These are phyloP conservation scores for Salvelinus sp. DNA, from an alignment of 2,113 vertebrate genomes.

Conservation along the genomic window DNA sequence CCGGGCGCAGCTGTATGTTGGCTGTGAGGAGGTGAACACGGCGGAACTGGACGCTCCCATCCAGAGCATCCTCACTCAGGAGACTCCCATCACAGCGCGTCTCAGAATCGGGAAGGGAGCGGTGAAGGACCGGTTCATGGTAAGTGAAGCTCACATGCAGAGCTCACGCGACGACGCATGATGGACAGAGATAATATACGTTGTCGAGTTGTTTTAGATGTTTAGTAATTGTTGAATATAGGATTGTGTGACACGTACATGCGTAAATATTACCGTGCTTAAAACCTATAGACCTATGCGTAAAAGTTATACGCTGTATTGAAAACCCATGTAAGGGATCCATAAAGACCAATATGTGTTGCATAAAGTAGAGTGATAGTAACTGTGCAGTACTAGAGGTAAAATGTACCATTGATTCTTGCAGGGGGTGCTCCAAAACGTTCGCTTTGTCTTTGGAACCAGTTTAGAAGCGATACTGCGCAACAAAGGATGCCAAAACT, in stretches of 20 bases:
- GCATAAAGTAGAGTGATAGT: not conserved
- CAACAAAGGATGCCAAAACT: slow-evolving; percentile 95
- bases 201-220: not conserved
- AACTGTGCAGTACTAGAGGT: not conserved
- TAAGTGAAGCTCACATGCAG: slow-evolving; percentile 62
- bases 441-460: slow-evolving; percentile 96
- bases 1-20: slow-evolving; percentile 88
- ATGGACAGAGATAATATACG: not conserved
- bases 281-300: too few relatives aligned
- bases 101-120: slow-evolving; percentile 93
- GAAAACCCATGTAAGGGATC: too few relatives aligned
- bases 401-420: slow-evolving; percentile 42
- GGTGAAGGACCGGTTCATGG: slow-evolving; percentile 94
- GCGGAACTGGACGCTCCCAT: slow-evolving; percentile 91
- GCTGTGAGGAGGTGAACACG: slow-evolving; percentile 91
- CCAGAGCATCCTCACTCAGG: slow-evolving; percentile 86
- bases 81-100: slow-evolving; percentile 77
- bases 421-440: slow-evolving; percentile 95
- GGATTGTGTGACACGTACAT: too few relatives aligned
- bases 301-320: too few relatives aligned
- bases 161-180: not conserved
- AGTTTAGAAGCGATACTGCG: slow-evolving; percentile 91
- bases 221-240: not conserved
- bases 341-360: too few relatives aligned
- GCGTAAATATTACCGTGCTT: too few relatives aligned